Evolutionary conservation across 1,140 invertebrate genomes (phyloP).

Genomic region (Lepidurus arcticus): DNA sequence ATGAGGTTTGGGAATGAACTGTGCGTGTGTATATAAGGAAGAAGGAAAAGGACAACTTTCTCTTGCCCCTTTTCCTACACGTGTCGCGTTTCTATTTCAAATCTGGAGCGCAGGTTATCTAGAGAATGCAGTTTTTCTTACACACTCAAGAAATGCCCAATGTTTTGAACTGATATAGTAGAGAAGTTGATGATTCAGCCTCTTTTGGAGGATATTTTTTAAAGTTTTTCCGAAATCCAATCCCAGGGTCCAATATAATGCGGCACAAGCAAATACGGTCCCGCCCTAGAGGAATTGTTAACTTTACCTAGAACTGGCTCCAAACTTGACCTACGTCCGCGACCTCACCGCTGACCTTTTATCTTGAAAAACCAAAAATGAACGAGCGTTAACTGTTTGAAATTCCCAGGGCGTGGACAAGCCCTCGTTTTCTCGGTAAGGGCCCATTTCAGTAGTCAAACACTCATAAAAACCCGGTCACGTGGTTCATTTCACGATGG

Average conservation of each 20-base stretch:
- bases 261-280: neutral
- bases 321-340: conserved; percentile 13
- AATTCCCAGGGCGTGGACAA: neutral
- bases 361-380: neutral
- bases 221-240: neutral
- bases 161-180: no score
- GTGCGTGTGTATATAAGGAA: neutral
- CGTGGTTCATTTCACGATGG: neutral
- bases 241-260: neutral
- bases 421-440: neutral
- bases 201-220: neutral
- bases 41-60: neutral
- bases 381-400: neutral
- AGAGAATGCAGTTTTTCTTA: no score
- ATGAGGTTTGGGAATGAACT: neutral
- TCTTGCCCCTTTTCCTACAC: neutral
- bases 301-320: conserved; percentile 18
- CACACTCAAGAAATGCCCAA: no score
- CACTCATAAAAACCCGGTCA: conserved; percentile 15
- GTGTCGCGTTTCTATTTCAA: neutral
- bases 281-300: conserved; percentile 5
- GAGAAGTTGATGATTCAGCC: no score
- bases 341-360: conserved; percentile 5
- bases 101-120: neutral
- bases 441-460: neutral